A percentile compares a stretch with the other conserved stretches of the same genome.
phyloP scores from a whole-genome alignment of 2,797 vertebrate species.

The Geotrypetes seraphini region DNA sequence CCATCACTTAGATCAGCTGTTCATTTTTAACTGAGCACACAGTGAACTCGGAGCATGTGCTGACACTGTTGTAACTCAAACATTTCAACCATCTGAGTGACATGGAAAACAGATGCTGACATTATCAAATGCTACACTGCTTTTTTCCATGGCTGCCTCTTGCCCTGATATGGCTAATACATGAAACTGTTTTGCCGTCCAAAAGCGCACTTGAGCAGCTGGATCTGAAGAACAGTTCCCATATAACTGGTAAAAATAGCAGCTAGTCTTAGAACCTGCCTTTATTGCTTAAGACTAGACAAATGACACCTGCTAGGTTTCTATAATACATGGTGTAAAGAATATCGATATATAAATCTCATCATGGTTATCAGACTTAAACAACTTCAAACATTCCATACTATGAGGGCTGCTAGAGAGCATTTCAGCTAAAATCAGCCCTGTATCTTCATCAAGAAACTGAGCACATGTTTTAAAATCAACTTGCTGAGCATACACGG shows the following conservation, averaged over 20 bases:
- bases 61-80: slow-evolving; percentile 68
- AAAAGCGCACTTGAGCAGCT: slow-evolving; percentile 67
- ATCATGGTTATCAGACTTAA: slow-evolving; percentile 20
- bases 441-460: too few species aligned
- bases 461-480: too few species aligned
- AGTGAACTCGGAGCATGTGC: slow-evolving; percentile 65
- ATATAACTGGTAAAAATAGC: slow-evolving; percentile 81
- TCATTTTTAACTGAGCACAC: slow-evolving; percentile 56
- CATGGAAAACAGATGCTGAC: slow-evolving; percentile 97
- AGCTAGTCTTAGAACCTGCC: slow-evolving; percentile 48
- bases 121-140: slow-evolving; percentile 90
- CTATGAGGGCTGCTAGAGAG: slow-evolving; percentile 3
- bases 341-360: slow-evolving; percentile 38
- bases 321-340: slow-evolving; percentile 31
- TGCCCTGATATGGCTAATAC: slow-evolving; percentile 94
- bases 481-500: too few species aligned
- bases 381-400: slow-evolving; percentile 16
- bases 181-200: slow-evolving; percentile 57
- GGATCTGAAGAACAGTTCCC: slow-evolving; percentile 62
- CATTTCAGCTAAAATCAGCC: slow-evolving; percentile 6
- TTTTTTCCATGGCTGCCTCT: slow-evolving; percentile 70
- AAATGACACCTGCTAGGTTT: slow-evolving; percentile 60
- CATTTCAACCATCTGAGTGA: slow-evolving; percentile 77
- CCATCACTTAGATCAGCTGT: slow-evolving; percentile 62
- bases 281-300: slow-evolving; percentile 64